Percentiles rank a stretch among this genome's conserved stretches.
Conservation (phyloP, 2,113 vertebrate genomes). For the Erpornis zantholeuca region DNA sequence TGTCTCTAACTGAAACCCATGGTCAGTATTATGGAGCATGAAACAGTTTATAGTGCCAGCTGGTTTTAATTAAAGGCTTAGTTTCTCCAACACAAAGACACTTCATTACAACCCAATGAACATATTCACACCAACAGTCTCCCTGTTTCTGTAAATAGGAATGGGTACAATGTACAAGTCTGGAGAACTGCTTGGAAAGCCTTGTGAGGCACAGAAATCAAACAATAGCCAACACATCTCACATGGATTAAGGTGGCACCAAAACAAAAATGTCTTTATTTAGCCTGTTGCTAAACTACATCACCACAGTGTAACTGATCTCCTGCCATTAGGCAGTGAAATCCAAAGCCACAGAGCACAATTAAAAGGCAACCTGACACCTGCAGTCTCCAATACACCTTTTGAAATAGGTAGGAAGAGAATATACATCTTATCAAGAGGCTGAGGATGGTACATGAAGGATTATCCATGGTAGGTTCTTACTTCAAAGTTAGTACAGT, state of each 20-base stretch:
- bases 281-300: background rate
- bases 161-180: background rate
- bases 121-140: background rate
- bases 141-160: background rate
- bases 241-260: background rate
- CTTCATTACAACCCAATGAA: background rate
- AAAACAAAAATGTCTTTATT: conserved; percentile 40
- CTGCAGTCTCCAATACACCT: conserved; percentile 15
- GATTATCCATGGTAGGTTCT: background rate
- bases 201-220: background rate
- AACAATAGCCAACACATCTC: background rate
- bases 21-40: background rate
- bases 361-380: conserved; percentile 52
- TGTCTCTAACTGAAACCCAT: background rate
- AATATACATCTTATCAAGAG: background rate
- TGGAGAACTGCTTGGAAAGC: background rate
- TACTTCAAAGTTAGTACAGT: background rate
- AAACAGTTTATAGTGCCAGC: background rate
- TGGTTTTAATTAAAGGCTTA: conserved; percentile 45
- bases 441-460: background rate
- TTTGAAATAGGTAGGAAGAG: background rate
- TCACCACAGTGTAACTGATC: conserved; percentile 46
- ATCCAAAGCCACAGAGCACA: background rate
- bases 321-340: conserved; percentile 45
- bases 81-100: background rate